A percentile compares a stretch with the other conserved stretches of the same genome.
Evolutionary conservation across 2,888 invertebrate genomes (phyloP).

Genomic region (Cabera pusaria): DNA sequence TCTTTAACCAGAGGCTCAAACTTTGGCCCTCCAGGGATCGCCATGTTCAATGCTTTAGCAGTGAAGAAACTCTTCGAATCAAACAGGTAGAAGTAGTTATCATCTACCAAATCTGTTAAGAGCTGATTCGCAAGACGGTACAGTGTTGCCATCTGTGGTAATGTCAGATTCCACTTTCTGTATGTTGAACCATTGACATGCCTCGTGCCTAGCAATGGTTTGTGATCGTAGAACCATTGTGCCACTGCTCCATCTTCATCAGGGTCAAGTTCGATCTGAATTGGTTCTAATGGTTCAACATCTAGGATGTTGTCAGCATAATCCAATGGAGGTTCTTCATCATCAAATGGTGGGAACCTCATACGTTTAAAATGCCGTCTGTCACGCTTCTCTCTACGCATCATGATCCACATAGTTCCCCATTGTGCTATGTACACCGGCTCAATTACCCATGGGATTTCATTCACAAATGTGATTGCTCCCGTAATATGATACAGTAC

Average conservation of each 20-base stretch:
- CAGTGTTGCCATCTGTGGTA: conserved; percentile 98
- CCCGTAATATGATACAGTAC: conserved; percentile 99
- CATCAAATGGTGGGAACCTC: conserved; percentile 99
- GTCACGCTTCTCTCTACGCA: conserved; percentile 99
- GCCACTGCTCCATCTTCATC: conserved; percentile 96
- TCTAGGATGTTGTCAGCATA: conserved; percentile 99
- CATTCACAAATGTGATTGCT: conserved; percentile 99
- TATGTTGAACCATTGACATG: conserved; percentile 99
- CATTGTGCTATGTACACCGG: conserved; percentile 99
- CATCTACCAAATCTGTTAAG: conserved; percentile 98
- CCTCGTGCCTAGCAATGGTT: conserved; percentile 96
- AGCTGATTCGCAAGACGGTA: conserved; percentile 99
- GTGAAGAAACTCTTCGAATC: conserved; percentile 99
- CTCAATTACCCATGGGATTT: conserved; percentile 99
- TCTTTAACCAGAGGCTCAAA: conserved; percentile 99
- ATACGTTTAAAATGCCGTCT: conserved; percentile 99
- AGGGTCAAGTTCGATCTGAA: conserved; percentile 98
- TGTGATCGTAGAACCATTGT: conserved; percentile 99
- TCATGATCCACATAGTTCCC: conserved; percentile 99
- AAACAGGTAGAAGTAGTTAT: conserved; percentile 99
- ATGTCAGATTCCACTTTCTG: conserved; percentile 96
- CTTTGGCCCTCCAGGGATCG: conserved; percentile 99
- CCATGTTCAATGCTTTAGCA: conserved; percentile 99
- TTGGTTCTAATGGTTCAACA: conserved; percentile 99
- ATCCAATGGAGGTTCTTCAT: conserved; percentile 99